Conservation (phyloP, 2,797 vertebrate species). For the Vespertilio murinus region DNA sequence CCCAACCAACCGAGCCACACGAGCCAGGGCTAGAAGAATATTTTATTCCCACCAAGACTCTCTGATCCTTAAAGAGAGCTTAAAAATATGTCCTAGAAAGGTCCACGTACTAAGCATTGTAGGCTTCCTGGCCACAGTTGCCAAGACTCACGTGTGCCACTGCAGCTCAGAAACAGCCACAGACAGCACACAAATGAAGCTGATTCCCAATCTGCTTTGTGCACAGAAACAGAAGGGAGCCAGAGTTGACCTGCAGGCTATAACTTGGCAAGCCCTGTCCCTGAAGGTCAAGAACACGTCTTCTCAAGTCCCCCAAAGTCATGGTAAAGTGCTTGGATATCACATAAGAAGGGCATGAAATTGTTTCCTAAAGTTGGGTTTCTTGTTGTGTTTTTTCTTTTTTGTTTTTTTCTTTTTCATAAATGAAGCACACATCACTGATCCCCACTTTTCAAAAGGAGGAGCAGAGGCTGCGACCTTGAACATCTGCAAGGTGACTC, state of each 20-base stretch:
- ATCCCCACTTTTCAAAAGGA: background rate
- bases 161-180: background rate
- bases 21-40: background rate
- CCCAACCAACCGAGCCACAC: background rate
- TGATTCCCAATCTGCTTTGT: background rate
- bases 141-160: background rate
- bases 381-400: background rate
- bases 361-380: background rate
- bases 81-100: background rate
- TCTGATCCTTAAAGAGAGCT: background rate
- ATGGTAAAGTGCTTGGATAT: background rate
- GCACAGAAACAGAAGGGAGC: accelerated
- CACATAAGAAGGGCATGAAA: background rate
- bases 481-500: background rate
- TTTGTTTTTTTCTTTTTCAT: background rate
- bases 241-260: background rate
- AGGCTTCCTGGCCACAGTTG: background rate
- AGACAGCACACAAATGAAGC: background rate
- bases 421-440: background rate
- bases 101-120: background rate
- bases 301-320: background rate
- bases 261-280: background rate
- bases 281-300: background rate
- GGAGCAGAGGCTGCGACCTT: background rate
- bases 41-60: background rate